Conservation (phyloP, 2,797 vertebrate genomes). For the Catharus ustulatus region DNA sequence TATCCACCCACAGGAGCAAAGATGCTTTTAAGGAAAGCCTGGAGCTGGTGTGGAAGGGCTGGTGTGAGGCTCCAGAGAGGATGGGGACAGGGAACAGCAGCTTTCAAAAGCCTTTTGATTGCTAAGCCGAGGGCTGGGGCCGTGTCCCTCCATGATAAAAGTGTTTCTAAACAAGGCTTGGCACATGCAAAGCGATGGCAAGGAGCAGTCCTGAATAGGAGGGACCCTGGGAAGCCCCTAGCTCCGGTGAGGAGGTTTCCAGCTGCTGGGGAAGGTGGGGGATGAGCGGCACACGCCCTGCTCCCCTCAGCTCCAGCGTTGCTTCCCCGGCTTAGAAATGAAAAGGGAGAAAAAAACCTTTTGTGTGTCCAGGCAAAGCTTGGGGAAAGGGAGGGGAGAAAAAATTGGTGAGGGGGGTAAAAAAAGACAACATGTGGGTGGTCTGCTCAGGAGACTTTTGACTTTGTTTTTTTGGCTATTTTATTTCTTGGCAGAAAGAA, state of each 20-base stretch:
- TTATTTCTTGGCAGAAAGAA: slow-evolving; percentile 59
- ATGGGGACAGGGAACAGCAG: background rate
- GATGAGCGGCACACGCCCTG: background rate
- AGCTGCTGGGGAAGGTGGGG: background rate
- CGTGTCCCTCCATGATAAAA: background rate
- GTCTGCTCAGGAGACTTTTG: slow-evolving; percentile 57
- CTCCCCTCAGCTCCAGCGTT: background rate
- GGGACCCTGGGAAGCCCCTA: background rate
- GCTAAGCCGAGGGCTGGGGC: slow-evolving; percentile 34
- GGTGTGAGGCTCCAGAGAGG: background rate
- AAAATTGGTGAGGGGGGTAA: fast-evolving
- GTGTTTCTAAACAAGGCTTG: slow-evolving; percentile 31
- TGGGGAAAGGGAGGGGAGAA: background rate
- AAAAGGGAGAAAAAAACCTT: background rate
- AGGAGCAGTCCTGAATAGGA: background rate
- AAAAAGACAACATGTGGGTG: slow-evolving; percentile 38
- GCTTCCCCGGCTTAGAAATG: background rate
- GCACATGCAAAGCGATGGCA: background rate
- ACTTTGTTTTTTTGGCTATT: slow-evolving; percentile 62
- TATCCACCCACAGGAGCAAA: background rate
- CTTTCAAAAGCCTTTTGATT: slow-evolving; percentile 43
- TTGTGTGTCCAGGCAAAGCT: slow-evolving; percentile 25
- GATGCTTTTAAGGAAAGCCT: background rate
- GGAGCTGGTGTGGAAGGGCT: background rate
- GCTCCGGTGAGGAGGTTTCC: background rate